phyloP scores from a whole-genome alignment of 2,888 invertebrate genomes.

The Drosophila nr. perissopoda region DNA sequence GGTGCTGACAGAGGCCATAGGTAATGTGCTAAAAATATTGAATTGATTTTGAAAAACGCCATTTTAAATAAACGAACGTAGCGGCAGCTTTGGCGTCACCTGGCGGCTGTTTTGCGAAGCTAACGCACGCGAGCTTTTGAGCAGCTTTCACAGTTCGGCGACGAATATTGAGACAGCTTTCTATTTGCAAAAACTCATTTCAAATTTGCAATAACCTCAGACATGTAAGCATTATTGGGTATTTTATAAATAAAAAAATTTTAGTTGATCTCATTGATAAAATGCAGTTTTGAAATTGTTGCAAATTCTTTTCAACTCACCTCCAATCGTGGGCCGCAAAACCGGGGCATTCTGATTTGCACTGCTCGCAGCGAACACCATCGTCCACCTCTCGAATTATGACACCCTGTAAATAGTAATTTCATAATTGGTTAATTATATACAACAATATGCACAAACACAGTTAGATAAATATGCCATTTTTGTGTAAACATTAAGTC shows the following conservation, averaged over 20 bases:
- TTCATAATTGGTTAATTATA: conserved; percentile 27
- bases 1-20: conserved; percentile 4
- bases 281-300: neutral
- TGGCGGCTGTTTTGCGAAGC: conserved; percentile 8
- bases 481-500: conserved; percentile 1
- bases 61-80: conserved; percentile 3
- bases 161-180: conserved; percentile 21
- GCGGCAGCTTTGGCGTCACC: conserved; percentile 32
- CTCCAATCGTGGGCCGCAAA: conserved; percentile 95
- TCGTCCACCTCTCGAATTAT: conserved; percentile 93
- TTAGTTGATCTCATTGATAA: accelerated
- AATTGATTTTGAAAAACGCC: conserved; percentile 10
- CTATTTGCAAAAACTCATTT: neutral
- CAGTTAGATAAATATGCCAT: conserved; percentile 4
- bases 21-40: conserved; percentile 19
- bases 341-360: conserved; percentile 92
- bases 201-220: neutral
- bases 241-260: neutral
- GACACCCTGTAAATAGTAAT: conserved; percentile 89
- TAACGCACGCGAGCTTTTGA: conserved; percentile 36
- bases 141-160: conserved; percentile 61
- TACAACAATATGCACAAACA: neutral
- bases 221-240: neutral
- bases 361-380: conserved; percentile 94
- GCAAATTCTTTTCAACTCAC: conserved; percentile 87